Evolutionary conservation across 2,113 vertebrate species (phyloP), one percentile per base, ranked within the genome.

Genomic region (Coreoperca whiteheadi): DNA sequence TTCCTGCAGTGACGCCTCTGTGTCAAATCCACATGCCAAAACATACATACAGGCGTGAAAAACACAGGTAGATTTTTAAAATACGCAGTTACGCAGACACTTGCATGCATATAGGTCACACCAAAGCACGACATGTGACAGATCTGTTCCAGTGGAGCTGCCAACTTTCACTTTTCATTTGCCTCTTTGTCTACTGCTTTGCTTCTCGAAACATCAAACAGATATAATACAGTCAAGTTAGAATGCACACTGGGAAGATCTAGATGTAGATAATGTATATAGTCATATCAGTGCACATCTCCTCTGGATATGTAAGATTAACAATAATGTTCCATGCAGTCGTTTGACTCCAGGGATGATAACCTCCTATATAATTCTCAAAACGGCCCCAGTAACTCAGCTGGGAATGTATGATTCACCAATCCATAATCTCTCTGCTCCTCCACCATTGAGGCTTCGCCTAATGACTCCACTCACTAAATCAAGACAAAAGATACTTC

Each of bases 401-500:
- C 67, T 79, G 79, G 77, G 80, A 74, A 69, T 74, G 48, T 73
- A 39, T 41, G 59, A 77, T 43, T 83, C 85, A 85, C 71, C 85
- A 74, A 79, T 88, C 75, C 66, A 84, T 80, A 74, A 79, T 87
- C 75, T 72, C 53, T 32, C 64, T 64, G 66, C 83, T 83, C 63
- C 53, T 63, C 59, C 51, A 84, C 48, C 77, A 74, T 30, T 21
- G 74, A 87, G 75, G 75, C 81, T 90, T 68, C 71, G 57, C 59
- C 88, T 91, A 92, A 94, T 93, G 80, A 92, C 90, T 92, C 77
- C 56, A 75, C 85, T 86, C 86, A 85, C 86, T 90, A 89, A 92
- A 93, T 94, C 86, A 91, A 92, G 91, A 91, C 81, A 92, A 92
- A 93, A 90, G 86, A 91, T 90, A 82, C 59, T 88, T 83, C 85